Evolutionary conservation across 2,113 vertebrate genomes (phyloP).

Genomic region (Riparia riparia): DNA sequence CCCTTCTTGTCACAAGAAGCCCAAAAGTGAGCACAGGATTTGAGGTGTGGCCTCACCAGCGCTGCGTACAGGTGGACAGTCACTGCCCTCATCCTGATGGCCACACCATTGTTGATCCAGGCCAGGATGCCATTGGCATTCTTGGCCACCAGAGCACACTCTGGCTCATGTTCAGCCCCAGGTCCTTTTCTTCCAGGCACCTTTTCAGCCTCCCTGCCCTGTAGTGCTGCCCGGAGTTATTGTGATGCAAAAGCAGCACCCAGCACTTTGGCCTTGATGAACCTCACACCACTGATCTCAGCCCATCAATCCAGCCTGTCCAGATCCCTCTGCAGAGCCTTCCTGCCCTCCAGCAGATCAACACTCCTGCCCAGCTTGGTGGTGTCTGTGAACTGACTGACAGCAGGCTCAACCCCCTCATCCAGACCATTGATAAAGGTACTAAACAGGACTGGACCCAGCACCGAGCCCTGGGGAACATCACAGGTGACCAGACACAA

Average conservation of each 20-base stretch:
- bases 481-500: background rate
- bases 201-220: background rate
- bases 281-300: background rate
- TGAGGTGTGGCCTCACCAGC: background rate
- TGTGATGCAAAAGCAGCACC: background rate
- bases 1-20: background rate
- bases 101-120: background rate
- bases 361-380: background rate
- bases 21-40: background rate
- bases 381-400: background rate
- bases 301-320: background rate
- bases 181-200: background rate
- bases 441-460: background rate
- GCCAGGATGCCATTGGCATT: background rate
- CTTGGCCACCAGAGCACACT: background rate
- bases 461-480: background rate
- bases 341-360: background rate
- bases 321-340: background rate
- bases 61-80: background rate
- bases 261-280: background rate
- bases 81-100: background rate
- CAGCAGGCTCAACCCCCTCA: background rate
- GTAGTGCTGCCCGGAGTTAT: rapidly evolving
- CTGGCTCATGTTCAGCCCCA: background rate
- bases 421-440: background rate